These are phyloP conservation scores for Zosterops lateralis DNA, from an alignment of 2,113 vertebrate species.

Conservation along the genomic window DNA sequence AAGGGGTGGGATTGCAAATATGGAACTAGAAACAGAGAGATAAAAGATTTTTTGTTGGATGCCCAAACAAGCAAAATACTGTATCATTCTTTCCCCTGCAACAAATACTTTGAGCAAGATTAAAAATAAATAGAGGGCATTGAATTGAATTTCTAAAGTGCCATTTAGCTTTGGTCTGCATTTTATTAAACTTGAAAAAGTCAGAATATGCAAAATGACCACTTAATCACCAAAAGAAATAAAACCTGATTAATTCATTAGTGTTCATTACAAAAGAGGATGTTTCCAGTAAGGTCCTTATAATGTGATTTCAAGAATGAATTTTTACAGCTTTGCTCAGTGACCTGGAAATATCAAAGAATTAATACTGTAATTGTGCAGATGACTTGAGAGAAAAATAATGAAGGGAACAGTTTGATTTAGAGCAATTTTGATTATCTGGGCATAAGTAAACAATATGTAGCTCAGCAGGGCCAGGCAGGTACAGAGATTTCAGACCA, in stretches of 20 bases:
- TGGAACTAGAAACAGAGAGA: background rate
- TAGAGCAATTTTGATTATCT: background rate
- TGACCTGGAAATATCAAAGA: slow-evolving; percentile 7
- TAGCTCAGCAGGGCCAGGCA: background rate
- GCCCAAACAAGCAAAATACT: background rate
- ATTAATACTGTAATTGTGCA: background rate
- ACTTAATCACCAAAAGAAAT: background rate
- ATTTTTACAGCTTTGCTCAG: background rate
- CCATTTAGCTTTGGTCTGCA: background rate
- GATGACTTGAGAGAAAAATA: background rate
- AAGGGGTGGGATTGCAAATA: background rate
- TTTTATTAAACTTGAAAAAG: background rate
- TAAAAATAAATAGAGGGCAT: background rate
- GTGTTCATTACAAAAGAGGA: background rate
- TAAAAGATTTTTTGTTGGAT: background rate
- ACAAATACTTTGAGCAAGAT: background rate
- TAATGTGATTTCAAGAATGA: slow-evolving; percentile 1
- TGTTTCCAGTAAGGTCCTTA: background rate
- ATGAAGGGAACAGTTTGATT: background rate
- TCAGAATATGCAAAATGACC: slow-evolving; percentile 3
- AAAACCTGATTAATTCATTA: slow-evolving; percentile 5
- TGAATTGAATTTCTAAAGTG: background rate
- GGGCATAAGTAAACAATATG: background rate
- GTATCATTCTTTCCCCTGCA: background rate
- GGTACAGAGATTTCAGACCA: background rate